Evolutionary conservation across 64 coral and sea anemone species (phyloP).

Genomic region (Pachyseris speciosa): DNA sequence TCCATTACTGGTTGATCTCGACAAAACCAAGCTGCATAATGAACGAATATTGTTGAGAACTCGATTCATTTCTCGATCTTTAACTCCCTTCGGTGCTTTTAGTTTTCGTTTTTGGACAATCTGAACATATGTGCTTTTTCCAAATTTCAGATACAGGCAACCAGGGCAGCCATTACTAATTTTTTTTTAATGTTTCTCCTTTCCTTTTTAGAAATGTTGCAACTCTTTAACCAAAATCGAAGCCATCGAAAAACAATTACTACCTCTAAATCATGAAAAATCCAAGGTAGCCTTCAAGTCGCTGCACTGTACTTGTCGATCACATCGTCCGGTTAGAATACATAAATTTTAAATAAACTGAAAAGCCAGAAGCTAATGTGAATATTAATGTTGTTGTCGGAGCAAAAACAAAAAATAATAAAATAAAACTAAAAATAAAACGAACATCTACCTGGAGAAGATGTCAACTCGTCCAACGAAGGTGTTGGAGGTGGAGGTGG

Average conservation of each 20-base stretch:
- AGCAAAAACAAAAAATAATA: background rate
- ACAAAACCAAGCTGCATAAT: background rate
- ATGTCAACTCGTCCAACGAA: slow-evolving; percentile 20
- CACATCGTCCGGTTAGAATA: background rate
- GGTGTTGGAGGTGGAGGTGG: background rate
- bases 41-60: background rate
- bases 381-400: background rate
- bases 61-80: too few species aligned
- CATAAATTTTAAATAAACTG: background rate
- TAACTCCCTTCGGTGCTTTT: too few species aligned
- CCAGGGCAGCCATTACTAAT: too few species aligned
- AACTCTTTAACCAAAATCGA: too few species aligned
- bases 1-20: background rate
- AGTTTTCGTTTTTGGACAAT: too few species aligned
- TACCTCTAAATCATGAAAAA: too few species aligned
- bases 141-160: background rate
- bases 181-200: too few species aligned
- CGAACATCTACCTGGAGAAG: slow-evolving; percentile 2
- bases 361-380: background rate
- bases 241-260: too few species aligned
- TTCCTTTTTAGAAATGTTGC: too few species aligned
- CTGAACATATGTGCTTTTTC: too few species aligned
- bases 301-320: background rate
- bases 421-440: background rate
- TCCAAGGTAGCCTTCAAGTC: too few species aligned